Base-by-base conservation (phyloP, 2,797 vertebrate species). In the Eulemur albifrons region DNA sequence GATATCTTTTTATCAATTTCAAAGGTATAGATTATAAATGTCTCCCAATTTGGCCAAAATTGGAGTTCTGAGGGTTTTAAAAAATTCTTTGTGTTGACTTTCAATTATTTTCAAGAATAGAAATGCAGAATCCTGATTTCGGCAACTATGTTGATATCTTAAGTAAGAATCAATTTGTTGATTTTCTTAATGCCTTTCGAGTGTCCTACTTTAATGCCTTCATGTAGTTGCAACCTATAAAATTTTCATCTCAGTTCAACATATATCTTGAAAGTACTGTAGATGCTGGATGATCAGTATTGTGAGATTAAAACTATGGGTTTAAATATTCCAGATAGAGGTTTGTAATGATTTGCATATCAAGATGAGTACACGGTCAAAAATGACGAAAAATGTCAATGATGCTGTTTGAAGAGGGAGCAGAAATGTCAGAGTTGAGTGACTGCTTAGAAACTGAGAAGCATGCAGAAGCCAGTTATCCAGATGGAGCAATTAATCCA, bases 81-180 rank as follows among this genome's bases (percentile, higher is more conserved):
- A 81, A 32, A 7, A 12, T 30, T 85, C 35, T 63, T 80, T 40
- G 14, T 35, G 27, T 86, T 81, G 35, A 48, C 45, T 70, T 82
- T 80, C 69, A 82, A 50, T 89, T 75, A 89, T 59, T 75, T 95
- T 88, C 23, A 63, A 57, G 80, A 52, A 90, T 73, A 83, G n/a
- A 72, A 50, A 11, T 20, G 0, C 2, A 69, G 25, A 90, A 87
- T 61, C 0, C 45, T 65, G 84, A 77, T 75, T 86, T 81, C 27
- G 67, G 11, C 23, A 43, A 8, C 32, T 48, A 40, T 72, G 25
- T 63, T 77, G 65, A 30, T n/a, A 79, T 0, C 27, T 73, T 32
- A 90, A 13, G 52, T 21, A 82, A 69, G 30, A 59, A 54, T 63
- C 63, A 32, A 45, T 70, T 83, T 88, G 76, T 40, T 84, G 27